Base-by-base conservation (phyloP, 2,888 invertebrate genomes). In the Lymantria monacha region DNA sequence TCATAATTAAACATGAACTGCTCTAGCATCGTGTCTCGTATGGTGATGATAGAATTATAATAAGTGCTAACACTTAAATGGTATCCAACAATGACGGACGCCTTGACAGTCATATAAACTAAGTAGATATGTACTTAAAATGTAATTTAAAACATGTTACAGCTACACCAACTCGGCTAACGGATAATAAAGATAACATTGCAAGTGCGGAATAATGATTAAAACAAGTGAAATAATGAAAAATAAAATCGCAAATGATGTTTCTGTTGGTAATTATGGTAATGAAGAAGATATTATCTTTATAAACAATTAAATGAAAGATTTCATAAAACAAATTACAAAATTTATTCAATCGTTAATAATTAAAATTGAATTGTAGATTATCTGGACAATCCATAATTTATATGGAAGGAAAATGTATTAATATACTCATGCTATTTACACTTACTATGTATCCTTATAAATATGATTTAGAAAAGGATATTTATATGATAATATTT, bases 71-170 rank as follows among this genome's bases (percentile, higher is more conserved):
- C 66, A 61, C 63, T 73, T 61, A 62, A 69, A 72, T 69, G 73
- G 73, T 76, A 70, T 66, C 52, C 55, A 59, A 59, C 65, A 66
- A 71, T 57, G 70, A 57, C 64, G 63, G 69, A 59, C 64, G 63
- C 69, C 72, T 72, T 59, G 48, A 67, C 71, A 72, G 68, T 68
- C 68, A 49, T 60, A 53, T 50, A 56, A 69, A 71, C 68, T 74
- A 76, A 75, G 73, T 75, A 79, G 67, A 67, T 69, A 68, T 67
- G 72, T 76, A 74, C 74, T 82, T 81, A 79, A 83, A 83, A 78
- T 72, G 77, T 78, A 83, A 84, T 83, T 85, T 81, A 83, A 83
- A 85, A 83, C 84, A 49, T 79, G 85, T 85, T 85, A 78, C 74
- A 69, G 71, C 60, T 70, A 66, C 72, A 66, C 66, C 66, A 64